Evolutionary conservation across 2,888 invertebrate species (phyloP), one percentile per base, ranked within the genome.

Genomic region (Dynastes tityus): DNA sequence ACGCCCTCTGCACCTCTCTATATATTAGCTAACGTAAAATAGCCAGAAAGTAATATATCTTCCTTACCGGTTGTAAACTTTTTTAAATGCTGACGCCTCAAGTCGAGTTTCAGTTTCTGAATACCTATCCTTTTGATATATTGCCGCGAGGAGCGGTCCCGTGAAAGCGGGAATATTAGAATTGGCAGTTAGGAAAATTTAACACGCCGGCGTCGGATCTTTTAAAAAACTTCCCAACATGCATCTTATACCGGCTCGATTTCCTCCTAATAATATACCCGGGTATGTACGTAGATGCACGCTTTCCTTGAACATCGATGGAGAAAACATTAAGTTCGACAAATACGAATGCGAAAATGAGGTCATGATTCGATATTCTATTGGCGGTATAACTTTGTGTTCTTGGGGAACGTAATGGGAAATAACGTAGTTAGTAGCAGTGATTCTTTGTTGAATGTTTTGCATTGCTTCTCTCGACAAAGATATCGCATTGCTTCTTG

Each of bases 61-160:
- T 87, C 84, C 83, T 85, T 83, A 80, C 83, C 83, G 84, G 71
- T 81, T 83, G 84, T 82, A 86, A 87, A 87, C 83, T 85, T 53
- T 87, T 85, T 83, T 83, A 83, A 85, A 84, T 84, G 87, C 86
- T 85, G 86, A 87, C 86, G 86, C 85, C 85, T 87, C 85, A 84
- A 87, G 86, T 87, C 79, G 86, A 86, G 86, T 87, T 87, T 85
- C 85, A 83, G 83, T 87, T 86, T 86, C 84, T 83, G 86, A 87
- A 86, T 86, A 86, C 64, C 55, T 86, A 86, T 87, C 86, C 84
- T 83, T 85, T 85, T 87, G 87, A 87, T 87, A 87, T 87, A 87
- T 87, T 84, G 85, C 85, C 81, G n/a, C n/a, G 78, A 49, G 53
- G 70, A 75, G 77, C 77, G 80, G 45, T 45, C 11, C 76, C 80